Evolutionary conservation across 2,113 vertebrate genomes (phyloP), one percentile per base, ranked within the genome.

Genomic region (Engystomops pustulosus): DNA sequence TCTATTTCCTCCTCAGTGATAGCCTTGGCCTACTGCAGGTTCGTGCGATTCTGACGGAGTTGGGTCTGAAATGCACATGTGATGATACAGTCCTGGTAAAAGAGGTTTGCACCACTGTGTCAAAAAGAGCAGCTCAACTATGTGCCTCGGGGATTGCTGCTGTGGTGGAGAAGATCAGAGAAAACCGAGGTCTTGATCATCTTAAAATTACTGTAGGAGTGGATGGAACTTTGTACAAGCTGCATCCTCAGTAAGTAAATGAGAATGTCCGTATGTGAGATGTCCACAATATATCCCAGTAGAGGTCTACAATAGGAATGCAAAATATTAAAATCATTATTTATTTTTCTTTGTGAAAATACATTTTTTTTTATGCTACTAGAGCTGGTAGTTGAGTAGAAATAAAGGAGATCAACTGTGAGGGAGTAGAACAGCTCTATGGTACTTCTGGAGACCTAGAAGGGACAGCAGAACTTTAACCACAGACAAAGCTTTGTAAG

Each of bases 141-240:
- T 94, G 94, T 0, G 94, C 90, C 0, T 93, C 93, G 0, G 92
- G 91, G 4, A 34, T 95, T 84, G 93, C 94, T 0, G 92, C 94
- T 0, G 91, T 95, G 80, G 92, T 91, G 38, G 93, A 95, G 85
- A 94, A 93, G 90, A 95, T 95, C 27, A 84, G 93, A 34, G 89
- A 94, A 86, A 94, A 84, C 84, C 86, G 86, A 0, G 89, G 86
- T 20, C 58, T 91, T 85, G 79, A 86, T 0, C 51, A 72, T n/a
- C 80, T 95, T 81, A 27, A 38, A 0, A 55, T 94, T 62, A 91
- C 92, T 0, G 89, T 94, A 0, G 94, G 94, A 0, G 94, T 94
- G 36, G 94, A 94, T 0, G 94, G 94, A 71, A 93, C 92, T 17
- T 87, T 95, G 62, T 95, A 94, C 86, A 95, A 94, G 79, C 51